Evolutionary conservation across 92 coral and sea anemone genomes (phyloP).

Genomic region (Porites cylindrica): DNA sequence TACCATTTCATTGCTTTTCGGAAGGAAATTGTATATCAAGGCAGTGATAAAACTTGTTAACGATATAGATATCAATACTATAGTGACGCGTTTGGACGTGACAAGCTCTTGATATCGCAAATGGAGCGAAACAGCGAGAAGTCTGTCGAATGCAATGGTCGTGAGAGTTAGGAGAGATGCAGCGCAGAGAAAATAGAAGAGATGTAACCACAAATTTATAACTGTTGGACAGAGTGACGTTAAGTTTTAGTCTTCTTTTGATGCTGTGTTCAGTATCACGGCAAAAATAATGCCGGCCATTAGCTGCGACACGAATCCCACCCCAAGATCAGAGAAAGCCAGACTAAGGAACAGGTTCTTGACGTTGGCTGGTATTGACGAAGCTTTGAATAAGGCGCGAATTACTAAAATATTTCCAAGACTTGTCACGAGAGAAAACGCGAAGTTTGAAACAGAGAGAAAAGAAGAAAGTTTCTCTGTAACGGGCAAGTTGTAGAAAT

Average conservation of each 20-base stretch:
- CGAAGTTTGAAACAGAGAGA: too few species aligned
- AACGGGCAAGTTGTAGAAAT: too few species aligned
- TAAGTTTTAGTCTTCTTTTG: background rate
- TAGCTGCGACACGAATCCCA: background rate
- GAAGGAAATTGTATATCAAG: background rate
- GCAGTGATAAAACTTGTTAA: background rate
- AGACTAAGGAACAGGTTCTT: background rate
- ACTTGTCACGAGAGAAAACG: too few species aligned
- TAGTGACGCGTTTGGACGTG: background rate
- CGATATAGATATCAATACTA: background rate
- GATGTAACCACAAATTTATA: background rate
- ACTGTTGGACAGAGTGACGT: background rate
- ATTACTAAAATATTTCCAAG: too few species aligned
- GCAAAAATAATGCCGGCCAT: background rate
- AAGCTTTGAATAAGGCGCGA: too few species aligned
- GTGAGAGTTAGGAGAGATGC: background rate
- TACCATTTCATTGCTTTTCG: background rate
- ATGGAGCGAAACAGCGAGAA: slow-evolving; percentile 1
- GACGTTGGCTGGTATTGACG: too few species aligned
- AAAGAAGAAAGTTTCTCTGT: too few species aligned
- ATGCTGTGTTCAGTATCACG: background rate
- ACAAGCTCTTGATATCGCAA: slow-evolving; percentile 6
- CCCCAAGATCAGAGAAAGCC: background rate
- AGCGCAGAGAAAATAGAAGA: background rate
- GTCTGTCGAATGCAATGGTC: background rate